phyloP scores from a whole-genome alignment of 1,140 invertebrate species.

The Scylla paramamosain region DNA sequence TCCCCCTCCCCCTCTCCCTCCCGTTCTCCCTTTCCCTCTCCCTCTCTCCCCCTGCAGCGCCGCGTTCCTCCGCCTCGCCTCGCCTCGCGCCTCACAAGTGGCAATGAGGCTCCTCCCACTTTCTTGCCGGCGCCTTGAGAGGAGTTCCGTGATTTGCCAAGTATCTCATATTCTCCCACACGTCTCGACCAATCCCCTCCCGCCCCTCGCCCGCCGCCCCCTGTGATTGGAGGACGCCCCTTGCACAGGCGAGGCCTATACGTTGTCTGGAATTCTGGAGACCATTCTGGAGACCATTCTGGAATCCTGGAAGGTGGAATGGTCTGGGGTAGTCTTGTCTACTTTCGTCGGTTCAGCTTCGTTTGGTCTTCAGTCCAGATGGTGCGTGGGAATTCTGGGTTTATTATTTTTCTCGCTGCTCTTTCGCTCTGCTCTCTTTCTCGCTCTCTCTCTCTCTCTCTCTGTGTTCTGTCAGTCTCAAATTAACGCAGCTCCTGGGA shows the following conservation, averaged over 20 bases:
- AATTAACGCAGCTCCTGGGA: no score
- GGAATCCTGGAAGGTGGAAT: not conserved
- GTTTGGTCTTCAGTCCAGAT: no score
- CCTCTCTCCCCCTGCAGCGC: not conserved
- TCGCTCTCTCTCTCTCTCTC: no score
- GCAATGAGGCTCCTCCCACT: slow-evolving; percentile 49
- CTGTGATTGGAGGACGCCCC: slow-evolving; percentile 19
- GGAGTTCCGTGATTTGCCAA: slow-evolving; percentile 54
- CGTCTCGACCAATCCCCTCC: slow-evolving; percentile 53
- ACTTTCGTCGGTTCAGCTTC: not conserved
- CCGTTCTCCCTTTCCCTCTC: not conserved
- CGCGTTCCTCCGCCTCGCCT: not conserved
- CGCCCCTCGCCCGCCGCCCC: slow-evolving; percentile 8
- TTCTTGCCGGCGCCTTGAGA: slow-evolving; percentile 48
- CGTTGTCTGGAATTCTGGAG: not conserved
- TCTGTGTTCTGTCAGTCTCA: no score
- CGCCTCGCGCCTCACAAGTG: slow-evolving; percentile 10
- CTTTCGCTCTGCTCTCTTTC: no score
- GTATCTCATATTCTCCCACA: not conserved
- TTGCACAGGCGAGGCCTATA: slow-evolving; percentile 38
- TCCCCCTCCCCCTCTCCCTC: not conserved
- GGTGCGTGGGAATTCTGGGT: no score
- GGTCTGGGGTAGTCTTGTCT: not conserved
- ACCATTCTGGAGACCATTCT: not conserved
- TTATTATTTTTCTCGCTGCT: no score